phyloP scores from a whole-genome alignment of 2,888 invertebrate genomes.

The Arge pagana region DNA sequence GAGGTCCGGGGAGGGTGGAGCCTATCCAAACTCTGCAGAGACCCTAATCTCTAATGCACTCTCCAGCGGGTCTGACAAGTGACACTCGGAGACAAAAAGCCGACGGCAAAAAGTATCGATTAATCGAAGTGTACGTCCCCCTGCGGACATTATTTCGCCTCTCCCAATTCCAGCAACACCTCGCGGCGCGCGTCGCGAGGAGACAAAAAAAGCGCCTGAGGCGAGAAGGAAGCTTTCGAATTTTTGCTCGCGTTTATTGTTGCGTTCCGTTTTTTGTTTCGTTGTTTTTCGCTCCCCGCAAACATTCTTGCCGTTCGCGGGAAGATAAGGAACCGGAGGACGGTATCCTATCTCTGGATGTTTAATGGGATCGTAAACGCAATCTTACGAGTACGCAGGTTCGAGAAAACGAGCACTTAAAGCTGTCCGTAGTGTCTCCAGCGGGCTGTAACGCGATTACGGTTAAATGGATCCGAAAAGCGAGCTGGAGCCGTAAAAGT shows the following conservation, averaged over 20 bases:
- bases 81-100: conserved; percentile 25
- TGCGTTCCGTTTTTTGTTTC: too few species aligned
- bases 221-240: conserved; percentile 9
- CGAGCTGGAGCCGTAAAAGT: conserved; percentile 15
- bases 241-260: conserved; percentile 6
- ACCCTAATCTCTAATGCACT: conserved; percentile 42
- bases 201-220: too few species aligned
- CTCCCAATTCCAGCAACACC: too few species aligned
- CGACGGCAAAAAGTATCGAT: conserved; percentile 23
- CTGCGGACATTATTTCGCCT: too few species aligned
- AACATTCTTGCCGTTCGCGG: too few species aligned
- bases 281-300: too few species aligned
- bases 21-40: conserved; percentile 36
- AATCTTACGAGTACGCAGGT: conserved; percentile 16
- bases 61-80: conserved; percentile 22
- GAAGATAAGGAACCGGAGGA: too few species aligned
- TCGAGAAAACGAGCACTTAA: conserved; percentile 1
- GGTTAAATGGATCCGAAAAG: conserved; percentile 19
- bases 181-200: too few species aligned
- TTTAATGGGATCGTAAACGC: conserved; percentile 19
- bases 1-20: conserved; percentile 27
- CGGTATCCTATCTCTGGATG: conserved; percentile 2
- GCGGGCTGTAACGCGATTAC: neutral
- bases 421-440: neutral
- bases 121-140: too few species aligned